Percentiles rank a stretch among this genome's conserved stretches.
These are phyloP conservation scores for Trimorus sp. DNA, from an alignment of 2,888 invertebrate genomes.

Conservation along the genomic window DNA sequence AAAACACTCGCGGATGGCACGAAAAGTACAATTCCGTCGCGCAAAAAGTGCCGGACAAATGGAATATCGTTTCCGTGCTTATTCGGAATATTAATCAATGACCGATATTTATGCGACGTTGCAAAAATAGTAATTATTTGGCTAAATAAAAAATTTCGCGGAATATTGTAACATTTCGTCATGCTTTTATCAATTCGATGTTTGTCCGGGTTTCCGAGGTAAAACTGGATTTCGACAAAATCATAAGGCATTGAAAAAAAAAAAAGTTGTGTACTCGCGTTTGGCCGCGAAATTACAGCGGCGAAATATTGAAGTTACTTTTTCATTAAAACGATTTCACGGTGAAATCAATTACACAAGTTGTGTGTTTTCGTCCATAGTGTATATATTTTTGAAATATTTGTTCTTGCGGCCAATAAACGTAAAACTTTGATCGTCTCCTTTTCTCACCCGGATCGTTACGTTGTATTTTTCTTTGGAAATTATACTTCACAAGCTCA, in stretches of 20 bases:
- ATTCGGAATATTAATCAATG: slow-evolving; percentile 25
- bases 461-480: slow-evolving; percentile 73
- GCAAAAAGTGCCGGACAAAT: slow-evolving; percentile 13
- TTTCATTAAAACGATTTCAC: slow-evolving; percentile 21
- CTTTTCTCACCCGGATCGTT: slow-evolving; percentile 63
- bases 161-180: slow-evolving; percentile 34
- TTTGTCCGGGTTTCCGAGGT: slow-evolving; percentile 23
- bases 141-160: slow-evolving; percentile 31
- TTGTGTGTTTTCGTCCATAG: slow-evolving; percentile 10
- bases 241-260: slow-evolving; percentile 13
- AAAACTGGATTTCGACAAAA: slow-evolving; percentile 13
- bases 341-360: slow-evolving; percentile 14
- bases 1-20: background rate
- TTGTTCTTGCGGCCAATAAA: slow-evolving; percentile 60
- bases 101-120: slow-evolving; percentile 17
- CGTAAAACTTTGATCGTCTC: slow-evolving; percentile 63
- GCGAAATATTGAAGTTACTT: slow-evolving; percentile 23
- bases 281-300: background rate
- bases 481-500: slow-evolving; percentile 70
- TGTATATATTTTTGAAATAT: slow-evolving; percentile 39
- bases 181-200: slow-evolving; percentile 28
- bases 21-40: slow-evolving; percentile 1
- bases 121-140: slow-evolving; percentile 44
- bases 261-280: background rate
- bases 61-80: slow-evolving; percentile 24